Evolutionary conservation across 2,888 invertebrate species (phyloP), one percentile per base, ranked within the genome.

Genomic region (Rhimphoctona megacephalus): DNA sequence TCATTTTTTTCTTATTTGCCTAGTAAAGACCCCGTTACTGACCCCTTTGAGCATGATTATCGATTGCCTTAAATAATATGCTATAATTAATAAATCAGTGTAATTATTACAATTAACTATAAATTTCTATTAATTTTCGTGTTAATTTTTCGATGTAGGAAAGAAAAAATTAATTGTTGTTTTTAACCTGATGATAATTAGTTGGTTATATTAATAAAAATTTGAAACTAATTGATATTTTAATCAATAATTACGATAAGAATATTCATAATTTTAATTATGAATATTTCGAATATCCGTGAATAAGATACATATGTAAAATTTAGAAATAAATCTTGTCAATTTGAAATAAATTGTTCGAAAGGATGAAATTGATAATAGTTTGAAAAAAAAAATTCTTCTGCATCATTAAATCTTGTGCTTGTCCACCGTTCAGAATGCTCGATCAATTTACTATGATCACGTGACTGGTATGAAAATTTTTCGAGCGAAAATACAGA

Each of bases 31-130:
- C 49, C 80, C 80, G 80, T 80, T 72, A 80, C 25, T 76, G 74
- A 69, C 84, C 69, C 30, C 43, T 43, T 80, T 80, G 46, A 30
- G 22, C 46, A 57, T 36, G 70, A 85, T 74, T 69, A 69, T 19
- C 43, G 66, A 66, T 30, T 22, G 49, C 70, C 30, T 78, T 30
- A 39, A 76, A 43, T 69, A 69, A 78, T 54, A 69, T 36, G 17
- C 17, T 54, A 61, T 61, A 66, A 66, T 33, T 52, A 66, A 25
- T 22, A 54, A 54, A 67, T 39, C 9, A 4, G 22, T 39, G 30
- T 36, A 54, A 67, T 57, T 43, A 39, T 11, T 14, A 36, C 14
- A 30, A 30, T 61, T 4, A 4, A 30, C 25, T 54, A 43, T 3
- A 73, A 19, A 22, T 73, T 73, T 1, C 39, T 57, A 57, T 73